These are phyloP conservation scores for Rhizoglyphus robini DNA, from an alignment of 1,140 invertebrate genomes.

Conservation along the genomic window DNA sequence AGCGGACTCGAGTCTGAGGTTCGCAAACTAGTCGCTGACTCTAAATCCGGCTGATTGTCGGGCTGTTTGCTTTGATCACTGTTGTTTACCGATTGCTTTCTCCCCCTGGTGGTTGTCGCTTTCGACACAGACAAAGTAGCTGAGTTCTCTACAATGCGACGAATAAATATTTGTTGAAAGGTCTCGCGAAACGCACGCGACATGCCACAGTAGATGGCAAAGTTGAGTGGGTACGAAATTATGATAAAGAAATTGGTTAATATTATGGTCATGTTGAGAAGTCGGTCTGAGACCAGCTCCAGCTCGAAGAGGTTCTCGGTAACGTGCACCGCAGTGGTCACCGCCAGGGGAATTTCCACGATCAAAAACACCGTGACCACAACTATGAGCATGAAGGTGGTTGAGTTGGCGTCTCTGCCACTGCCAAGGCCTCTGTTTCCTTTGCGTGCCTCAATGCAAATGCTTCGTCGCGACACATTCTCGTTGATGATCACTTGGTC, in stretches of 20 bases:
- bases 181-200: slow-evolving; percentile 81
- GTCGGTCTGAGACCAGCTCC: slow-evolving; percentile 52
- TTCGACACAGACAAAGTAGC: too few relatives aligned
- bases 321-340: slow-evolving; percentile 72
- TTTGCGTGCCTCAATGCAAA: not conserved
- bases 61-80: slow-evolving; percentile 2
- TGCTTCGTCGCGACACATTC: not conserved
- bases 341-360: slow-evolving; percentile 77
- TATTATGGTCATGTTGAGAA: slow-evolving; percentile 66
- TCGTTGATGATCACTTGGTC: not conserved
- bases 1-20: not conserved
- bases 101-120: not conserved
- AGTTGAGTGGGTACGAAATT: slow-evolving; percentile 79
- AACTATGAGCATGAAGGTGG: slow-evolving; percentile 82
- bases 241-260: slow-evolving; percentile 83
- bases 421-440: not conserved
- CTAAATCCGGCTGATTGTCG: slow-evolving; percentile 8
- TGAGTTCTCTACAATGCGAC: not conserved
- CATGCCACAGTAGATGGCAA: slow-evolving; percentile 92
- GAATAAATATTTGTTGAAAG: slow-evolving; percentile 65
- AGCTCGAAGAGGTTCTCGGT: slow-evolving; percentile 47
- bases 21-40: not conserved
- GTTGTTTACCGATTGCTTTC: not conserved
- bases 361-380: slow-evolving; percentile 79
- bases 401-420: slow-evolving; percentile 66